Percentiles rank a stretch among this genome's conserved stretches.
These are phyloP conservation scores for Choloepus hoffmanni DNA, from an alignment of 2,113 vertebrate species.

Conservation along the genomic window DNA sequence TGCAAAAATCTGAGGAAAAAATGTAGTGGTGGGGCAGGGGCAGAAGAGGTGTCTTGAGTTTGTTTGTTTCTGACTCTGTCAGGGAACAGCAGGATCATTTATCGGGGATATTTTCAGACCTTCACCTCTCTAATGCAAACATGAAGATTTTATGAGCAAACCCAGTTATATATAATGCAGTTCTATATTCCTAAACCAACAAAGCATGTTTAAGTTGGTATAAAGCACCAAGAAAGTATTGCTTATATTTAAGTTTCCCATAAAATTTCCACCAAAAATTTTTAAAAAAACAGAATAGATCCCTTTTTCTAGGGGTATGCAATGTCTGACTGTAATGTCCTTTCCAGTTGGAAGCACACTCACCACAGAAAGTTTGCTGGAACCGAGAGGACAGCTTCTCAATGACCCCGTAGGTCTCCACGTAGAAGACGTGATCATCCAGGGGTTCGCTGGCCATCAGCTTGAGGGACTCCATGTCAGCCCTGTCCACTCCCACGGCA, in stretches of 20 bases:
- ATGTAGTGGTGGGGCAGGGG: neutral
- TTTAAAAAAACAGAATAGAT: slow-evolving; percentile 46
- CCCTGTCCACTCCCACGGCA: slow-evolving; percentile 93
- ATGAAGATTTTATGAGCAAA: slow-evolving; percentile 72
- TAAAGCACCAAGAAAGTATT: slow-evolving; percentile 43
- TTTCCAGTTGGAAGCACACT: slow-evolving; percentile 54
- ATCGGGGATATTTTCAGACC: slow-evolving; percentile 69
- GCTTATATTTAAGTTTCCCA: slow-evolving; percentile 60
- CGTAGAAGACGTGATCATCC: slow-evolving; percentile 95
- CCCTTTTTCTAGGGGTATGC: slow-evolving; percentile 60
- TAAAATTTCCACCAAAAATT: slow-evolving; percentile 70
- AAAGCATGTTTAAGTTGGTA: slow-evolving; percentile 51
- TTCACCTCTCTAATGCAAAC: slow-evolving; percentile 73
- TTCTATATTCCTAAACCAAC: slow-evolving; percentile 69
- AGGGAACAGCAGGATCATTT: slow-evolving; percentile 68
- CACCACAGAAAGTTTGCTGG: slow-evolving; percentile 95
- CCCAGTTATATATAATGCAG: slow-evolving; percentile 69
- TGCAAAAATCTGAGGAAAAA: slow-evolving; percentile 17
- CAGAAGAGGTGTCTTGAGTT: slow-evolving; percentile 19
- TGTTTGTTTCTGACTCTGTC: slow-evolving; percentile 11
- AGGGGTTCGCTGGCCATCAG: slow-evolving; percentile 93
- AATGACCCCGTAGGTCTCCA: slow-evolving; percentile 96
- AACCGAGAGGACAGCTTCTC: slow-evolving; percentile 96
- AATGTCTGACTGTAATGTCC: slow-evolving; percentile 34
- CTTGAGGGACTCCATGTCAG: slow-evolving; percentile 92